Evolutionary conservation across 2,797 vertebrate species (phyloP).

Genomic region (Oophaga sylvatica): DNA sequence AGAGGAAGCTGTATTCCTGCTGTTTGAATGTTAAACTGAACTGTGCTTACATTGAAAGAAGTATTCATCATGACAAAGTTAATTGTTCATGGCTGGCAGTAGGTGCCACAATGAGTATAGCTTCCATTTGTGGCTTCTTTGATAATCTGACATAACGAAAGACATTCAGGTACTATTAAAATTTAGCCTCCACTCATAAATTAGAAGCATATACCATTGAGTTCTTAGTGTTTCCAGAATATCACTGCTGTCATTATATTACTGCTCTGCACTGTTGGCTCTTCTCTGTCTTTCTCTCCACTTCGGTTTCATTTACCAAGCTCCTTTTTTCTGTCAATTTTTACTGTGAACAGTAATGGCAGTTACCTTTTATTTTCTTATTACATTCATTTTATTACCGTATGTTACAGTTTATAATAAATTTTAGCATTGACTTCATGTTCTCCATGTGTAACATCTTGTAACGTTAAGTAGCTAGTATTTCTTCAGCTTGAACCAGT

Average conservation of each 20-base stretch:
- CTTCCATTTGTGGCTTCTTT: slow-evolving; percentile 5
- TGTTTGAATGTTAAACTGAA: slow-evolving; percentile 47
- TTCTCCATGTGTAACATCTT: neutral
- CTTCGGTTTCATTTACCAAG: neutral
- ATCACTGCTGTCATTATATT: neutral
- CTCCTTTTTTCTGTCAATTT: neutral
- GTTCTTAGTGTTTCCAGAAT: neutral
- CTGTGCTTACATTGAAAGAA: slow-evolving; percentile 50
- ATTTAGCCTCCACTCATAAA: neutral
- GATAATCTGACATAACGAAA: slow-evolving; percentile 11
- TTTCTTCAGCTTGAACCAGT: too few species aligned
- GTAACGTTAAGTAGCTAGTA: neutral
- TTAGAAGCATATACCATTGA: neutral
- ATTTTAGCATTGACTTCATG: neutral
- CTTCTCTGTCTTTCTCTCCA: neutral
- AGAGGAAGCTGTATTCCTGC: slow-evolving; percentile 25
- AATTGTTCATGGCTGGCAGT: slow-evolving; percentile 45
- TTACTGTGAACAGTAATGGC: neutral
- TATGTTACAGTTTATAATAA: neutral
- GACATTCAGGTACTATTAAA: neutral
- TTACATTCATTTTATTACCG: neutral
- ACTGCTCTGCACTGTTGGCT: neutral
- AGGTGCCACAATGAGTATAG: slow-evolving; percentile 8
- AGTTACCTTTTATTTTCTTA: neutral
- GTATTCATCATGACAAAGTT: slow-evolving; percentile 38